These are phyloP conservation scores for Phenacoccus solenopsis DNA, from an alignment of 1,140 invertebrate species.

Conservation along the genomic window DNA sequence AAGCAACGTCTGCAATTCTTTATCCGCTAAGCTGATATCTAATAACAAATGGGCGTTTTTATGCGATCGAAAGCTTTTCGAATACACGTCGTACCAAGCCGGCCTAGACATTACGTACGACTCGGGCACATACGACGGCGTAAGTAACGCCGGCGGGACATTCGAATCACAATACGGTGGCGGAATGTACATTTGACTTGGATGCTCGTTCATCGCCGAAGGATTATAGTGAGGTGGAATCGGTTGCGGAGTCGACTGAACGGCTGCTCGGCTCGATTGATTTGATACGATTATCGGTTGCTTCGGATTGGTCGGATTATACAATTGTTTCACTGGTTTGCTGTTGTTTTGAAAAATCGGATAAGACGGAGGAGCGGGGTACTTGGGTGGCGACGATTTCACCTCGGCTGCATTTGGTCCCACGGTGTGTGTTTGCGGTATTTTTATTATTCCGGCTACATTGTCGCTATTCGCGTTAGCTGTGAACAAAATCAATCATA, in stretches of 20 bases:
- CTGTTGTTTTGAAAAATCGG: not conserved
- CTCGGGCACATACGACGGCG: slow-evolving; percentile 27
- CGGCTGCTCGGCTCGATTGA: slow-evolving; percentile 17
- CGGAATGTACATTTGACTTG: slow-evolving; percentile 9
- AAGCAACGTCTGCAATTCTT: slow-evolving; percentile 41
- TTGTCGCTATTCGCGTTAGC: slow-evolving; percentile 15
- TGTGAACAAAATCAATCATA: not conserved
- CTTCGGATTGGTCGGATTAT: slow-evolving; percentile 54
- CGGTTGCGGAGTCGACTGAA: not conserved
- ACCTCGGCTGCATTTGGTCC: not conserved
- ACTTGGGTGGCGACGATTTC: not conserved
- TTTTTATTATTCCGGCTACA: slow-evolving; percentile 21
- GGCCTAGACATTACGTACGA: slow-evolving; percentile 31
- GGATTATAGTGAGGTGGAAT: not conserved
- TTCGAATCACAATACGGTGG: not conserved
- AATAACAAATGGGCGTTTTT: slow-evolving; percentile 39
- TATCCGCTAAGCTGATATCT: slow-evolving; percentile 42
- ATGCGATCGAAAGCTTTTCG: slow-evolving; percentile 38
- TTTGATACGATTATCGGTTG: slow-evolving; percentile 47
- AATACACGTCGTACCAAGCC: slow-evolving; percentile 41
- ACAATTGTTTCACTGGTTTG: slow-evolving; percentile 33
- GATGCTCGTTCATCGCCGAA: not conserved
- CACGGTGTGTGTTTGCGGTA: slow-evolving; percentile 19
- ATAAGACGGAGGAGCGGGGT: not conserved
- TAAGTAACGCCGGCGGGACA: not conserved